Base-by-base conservation (phyloP, 2,888 invertebrate species). In the Oxycera nigricornis region DNA sequence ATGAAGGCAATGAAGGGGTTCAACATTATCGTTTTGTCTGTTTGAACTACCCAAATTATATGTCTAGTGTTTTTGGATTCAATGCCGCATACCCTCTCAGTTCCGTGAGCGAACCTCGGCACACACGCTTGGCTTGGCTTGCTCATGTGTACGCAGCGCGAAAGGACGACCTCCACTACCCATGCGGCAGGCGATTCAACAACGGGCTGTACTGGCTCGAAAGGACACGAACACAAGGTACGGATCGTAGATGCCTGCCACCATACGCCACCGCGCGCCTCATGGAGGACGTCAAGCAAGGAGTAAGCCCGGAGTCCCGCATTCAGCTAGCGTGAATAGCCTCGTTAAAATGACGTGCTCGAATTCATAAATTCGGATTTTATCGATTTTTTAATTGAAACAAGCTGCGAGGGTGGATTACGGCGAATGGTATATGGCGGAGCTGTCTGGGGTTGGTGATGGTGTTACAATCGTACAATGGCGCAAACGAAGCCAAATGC, bases 301-400 rank as follows among this genome's bases (percentile, higher is more conserved):
- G 41, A 62, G 61, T 35, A 26, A n/a, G 7, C 65, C 65, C 6
- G 24, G 35, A 39, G 65, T 65, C 65, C 65, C 72, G 72, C 72
- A 72, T 72, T 72, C 57, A 57, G 39, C 72, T 57, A 41, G 72
- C 72, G 72, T 72, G 59, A 72, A 72, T 72, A 59, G 72, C 57
- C 73, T 73, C 73, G 73, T 73, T 73, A 73, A 73, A 73, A 73
- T 65, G 73, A 73, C 73, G 73, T 73, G 73, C 73, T 73, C 73
- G 73, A 73, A 73, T 73, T 73, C 65, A 73, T 73, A 73, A 73
- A 73, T 73, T 73, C 67, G 73, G 65, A 73, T 73, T 73, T 73
- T 55, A 73, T 73, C 73, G 73, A 73, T 73, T 65, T 73, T 73
- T 73, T 73, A 73, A 73, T 73, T 73, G 73, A 73, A 73, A 73